Conservation (phyloP, 2,113 vertebrate species). For the Fukomys damarensis region DNA sequence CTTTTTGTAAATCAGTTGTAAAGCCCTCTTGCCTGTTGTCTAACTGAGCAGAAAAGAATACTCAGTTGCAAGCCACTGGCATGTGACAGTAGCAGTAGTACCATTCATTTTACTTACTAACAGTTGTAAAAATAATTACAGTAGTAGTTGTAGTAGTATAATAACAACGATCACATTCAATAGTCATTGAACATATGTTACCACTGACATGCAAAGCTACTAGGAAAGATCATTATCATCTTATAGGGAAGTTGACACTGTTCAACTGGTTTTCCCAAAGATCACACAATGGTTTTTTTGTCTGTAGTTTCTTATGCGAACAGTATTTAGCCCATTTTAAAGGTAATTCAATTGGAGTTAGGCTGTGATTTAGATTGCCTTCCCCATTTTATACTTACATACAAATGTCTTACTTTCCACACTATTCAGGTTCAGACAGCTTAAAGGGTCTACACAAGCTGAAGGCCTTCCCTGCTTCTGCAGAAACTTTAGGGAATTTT, state of each 20-base stretch:
- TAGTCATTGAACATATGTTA: neutral
- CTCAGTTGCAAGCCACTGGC: neutral
- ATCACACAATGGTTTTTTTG: neutral
- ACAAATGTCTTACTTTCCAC: neutral
- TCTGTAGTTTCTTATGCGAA: neutral
- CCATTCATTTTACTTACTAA: neutral
- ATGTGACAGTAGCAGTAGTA: neutral
- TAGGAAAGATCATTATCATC: neutral
- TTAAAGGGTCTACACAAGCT: neutral
- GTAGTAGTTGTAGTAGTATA: neutral
- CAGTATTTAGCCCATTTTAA: neutral
- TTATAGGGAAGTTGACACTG: neutral
- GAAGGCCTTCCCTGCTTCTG: neutral
- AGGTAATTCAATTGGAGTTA: neutral
- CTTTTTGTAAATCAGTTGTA: slow-evolving; percentile 6
- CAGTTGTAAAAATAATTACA: neutral
- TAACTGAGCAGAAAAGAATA: neutral
- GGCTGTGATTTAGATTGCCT: neutral
- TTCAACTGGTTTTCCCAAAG: neutral
- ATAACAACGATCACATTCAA: neutral
- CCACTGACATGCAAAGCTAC: neutral
- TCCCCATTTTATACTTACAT: neutral
- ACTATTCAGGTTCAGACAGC: neutral
- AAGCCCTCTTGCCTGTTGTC: neutral
- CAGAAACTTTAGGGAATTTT: neutral